These are phyloP conservation scores for Hyperopisus bebe DNA, from an alignment of 2,113 vertebrate genomes.

Conservation along the genomic window DNA sequence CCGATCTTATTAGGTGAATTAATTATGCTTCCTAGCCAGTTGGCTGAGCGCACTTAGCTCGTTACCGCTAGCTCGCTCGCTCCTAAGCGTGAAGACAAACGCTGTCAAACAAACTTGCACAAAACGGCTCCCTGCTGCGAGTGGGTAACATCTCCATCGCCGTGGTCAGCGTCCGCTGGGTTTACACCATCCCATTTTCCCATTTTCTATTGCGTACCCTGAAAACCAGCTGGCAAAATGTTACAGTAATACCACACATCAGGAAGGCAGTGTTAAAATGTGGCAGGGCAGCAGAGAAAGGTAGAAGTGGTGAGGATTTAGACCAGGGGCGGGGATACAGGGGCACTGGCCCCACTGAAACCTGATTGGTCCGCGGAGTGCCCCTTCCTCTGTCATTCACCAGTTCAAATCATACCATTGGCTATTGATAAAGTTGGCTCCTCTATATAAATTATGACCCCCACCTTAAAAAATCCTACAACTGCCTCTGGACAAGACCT, in stretches of 20 bases:
- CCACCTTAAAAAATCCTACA: background rate
- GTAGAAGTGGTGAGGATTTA: background rate
- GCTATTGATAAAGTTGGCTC: background rate
- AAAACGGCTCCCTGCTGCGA: background rate
- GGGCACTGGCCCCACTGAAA: background rate
- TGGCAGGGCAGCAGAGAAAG: background rate
- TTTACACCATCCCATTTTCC: background rate
- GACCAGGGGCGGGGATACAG: background rate
- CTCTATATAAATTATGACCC: background rate
- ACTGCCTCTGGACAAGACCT: background rate
- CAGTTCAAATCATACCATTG: background rate
- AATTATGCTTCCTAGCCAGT: slow-evolving; percentile 2
- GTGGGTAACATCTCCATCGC: background rate
- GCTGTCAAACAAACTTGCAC: background rate
- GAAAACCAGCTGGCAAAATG: background rate
- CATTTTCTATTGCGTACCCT: background rate
- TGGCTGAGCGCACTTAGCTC: background rate
- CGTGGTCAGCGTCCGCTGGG: background rate
- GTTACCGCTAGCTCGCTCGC: background rate
- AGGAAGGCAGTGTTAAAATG: background rate
- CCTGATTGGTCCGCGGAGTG: background rate
- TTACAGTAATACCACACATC: background rate
- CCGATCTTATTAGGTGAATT: slow-evolving; percentile 37
- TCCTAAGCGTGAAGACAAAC: background rate
- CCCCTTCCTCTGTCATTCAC: background rate